Percentiles rank a stretch among this genome's conserved stretches.
Conservation (phyloP, 2,888 invertebrate species). For the Standfussiana lucernea region DNA sequence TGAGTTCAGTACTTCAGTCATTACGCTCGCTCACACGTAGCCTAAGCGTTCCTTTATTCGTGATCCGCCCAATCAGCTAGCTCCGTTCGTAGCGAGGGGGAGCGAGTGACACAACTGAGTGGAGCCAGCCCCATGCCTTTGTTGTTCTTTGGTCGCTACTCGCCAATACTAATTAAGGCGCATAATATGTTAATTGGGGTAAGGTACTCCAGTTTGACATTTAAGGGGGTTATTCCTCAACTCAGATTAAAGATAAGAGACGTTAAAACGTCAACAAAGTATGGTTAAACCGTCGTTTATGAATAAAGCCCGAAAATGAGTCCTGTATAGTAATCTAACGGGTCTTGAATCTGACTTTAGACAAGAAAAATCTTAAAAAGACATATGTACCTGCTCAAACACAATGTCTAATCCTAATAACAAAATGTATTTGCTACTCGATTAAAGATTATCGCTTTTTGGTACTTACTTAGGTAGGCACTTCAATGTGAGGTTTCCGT, state of each 20-base stretch:
- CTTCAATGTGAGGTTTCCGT: background rate
- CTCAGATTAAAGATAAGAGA: background rate
- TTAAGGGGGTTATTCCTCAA: background rate
- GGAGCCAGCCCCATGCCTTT: background rate
- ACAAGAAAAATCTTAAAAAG: background rate
- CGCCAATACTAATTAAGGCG: background rate
- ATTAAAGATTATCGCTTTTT: background rate
- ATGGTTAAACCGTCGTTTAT: background rate
- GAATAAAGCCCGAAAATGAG: background rate
- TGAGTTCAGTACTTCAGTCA: slow-evolving; percentile 1
- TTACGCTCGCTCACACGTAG: background rate
- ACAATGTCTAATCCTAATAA: background rate
- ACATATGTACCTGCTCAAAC: too few species aligned
- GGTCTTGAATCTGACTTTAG: background rate
- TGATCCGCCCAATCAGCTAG: slow-evolving; percentile 20
- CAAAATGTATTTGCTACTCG: background rate
- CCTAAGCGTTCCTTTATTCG: background rate
- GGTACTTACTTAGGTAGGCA: background rate
- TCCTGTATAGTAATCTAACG: background rate
- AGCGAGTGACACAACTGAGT: slow-evolving; percentile 18
- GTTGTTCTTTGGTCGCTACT: background rate
- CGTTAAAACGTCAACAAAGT: background rate
- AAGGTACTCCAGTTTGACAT: background rate
- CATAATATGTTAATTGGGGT: background rate
- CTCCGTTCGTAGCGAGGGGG: background rate